phyloP scores from a whole-genome alignment of 2,113 vertebrate genomes.

The Albula glossodonta region DNA sequence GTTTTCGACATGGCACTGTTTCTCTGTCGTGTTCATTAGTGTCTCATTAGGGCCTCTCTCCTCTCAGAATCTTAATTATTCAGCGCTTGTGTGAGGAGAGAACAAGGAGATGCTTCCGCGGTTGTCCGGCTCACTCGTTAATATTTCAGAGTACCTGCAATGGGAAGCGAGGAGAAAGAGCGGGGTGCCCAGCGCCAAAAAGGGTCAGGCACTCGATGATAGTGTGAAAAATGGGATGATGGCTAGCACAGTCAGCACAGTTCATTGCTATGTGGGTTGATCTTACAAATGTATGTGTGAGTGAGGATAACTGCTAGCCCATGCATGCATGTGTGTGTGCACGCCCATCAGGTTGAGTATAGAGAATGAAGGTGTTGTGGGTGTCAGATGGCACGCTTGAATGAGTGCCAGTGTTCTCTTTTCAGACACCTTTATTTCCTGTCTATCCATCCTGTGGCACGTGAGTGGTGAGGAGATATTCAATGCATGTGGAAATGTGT shows the following conservation, averaged over 20 bases:
- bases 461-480: too few relatives aligned
- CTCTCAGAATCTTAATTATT: conserved; percentile 14
- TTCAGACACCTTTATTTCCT: too few relatives aligned
- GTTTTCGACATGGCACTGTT: not conserved
- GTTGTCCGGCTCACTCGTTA: not conserved
- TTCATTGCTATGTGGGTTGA: not conserved
- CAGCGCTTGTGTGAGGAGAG: not conserved
- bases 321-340: too few relatives aligned
- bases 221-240: not conserved
- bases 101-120: not conserved
- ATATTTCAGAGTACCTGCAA: conserved; percentile 18
- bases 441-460: too few relatives aligned
- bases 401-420: too few relatives aligned
- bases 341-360: too few relatives aligned
- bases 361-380: too few relatives aligned
- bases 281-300: too few relatives aligned
- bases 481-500: too few relatives aligned
- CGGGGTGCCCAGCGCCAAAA: not conserved
- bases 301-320: too few relatives aligned
- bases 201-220: not conserved
- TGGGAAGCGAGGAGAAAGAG: not conserved
- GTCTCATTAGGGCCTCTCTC: not conserved
- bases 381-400: too few relatives aligned
- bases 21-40: conserved; percentile 3
- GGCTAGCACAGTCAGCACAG: not conserved